Evolutionary conservation across 2,797 vertebrate genomes (phyloP), one percentile per base, ranked within the genome.

Genomic region (Platalea minor): DNA sequence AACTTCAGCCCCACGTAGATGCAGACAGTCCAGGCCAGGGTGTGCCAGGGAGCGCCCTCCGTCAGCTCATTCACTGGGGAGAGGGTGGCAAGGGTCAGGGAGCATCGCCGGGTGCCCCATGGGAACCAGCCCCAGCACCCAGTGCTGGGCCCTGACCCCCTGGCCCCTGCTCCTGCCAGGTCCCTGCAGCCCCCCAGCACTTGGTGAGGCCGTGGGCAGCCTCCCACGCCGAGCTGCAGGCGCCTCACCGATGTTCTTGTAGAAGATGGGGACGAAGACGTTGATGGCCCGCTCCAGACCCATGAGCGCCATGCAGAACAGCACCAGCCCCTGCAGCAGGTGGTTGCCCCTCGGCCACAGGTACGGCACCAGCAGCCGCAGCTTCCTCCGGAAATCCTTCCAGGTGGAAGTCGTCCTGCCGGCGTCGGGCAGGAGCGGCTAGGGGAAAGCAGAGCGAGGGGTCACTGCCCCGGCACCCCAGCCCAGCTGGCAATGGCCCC

Each of bases 231-330:
- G 1, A 81, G 51, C 25, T 65, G 31, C 33, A 57, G 43, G 37
- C 11, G 0, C 17, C 98, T 98, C 97, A 99, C 99, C 99, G 0
- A 99, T 99, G 81, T 99, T 97, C 95, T 98, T 99, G 97, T 98
- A 99, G 98, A 98, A 99, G 97, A 99, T 99, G 9, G 99, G 99
- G 17, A 99, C 99, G 4, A 99, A 99, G 94, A 99, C 97, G 0
- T 99, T 99, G 93, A 99, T 97, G 41, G 56, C 99, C 13, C 99
- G 97, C 94, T 99, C 99, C 21, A 98, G 8, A n/a, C 97, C 99
- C 97, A 99, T 98, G 89, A 99, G 98, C 0, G 94, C 90, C 96
- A 99, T 96, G 91, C 99, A 99, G 95, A 99, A 97, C 51, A 99
- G 26, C 79, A 99, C 99, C 54, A 99, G 97, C 5, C 98, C 46